Evolutionary conservation across 64 coral and sea anemone species (phyloP).

Genomic region (Acropora yongei): DNA sequence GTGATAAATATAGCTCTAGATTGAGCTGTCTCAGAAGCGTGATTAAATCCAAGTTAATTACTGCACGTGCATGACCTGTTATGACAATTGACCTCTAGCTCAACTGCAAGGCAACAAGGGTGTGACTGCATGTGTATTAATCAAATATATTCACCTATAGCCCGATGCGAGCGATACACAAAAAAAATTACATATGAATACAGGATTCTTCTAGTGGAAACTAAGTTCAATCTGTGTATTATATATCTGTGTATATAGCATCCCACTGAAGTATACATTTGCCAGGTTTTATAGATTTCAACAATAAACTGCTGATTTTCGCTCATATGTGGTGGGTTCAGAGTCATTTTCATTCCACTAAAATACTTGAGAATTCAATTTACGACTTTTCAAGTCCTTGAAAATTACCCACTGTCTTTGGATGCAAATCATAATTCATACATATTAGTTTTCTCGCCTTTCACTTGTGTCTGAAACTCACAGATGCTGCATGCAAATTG

Average conservation of each 20-base stretch:
- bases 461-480: conserved; percentile 3
- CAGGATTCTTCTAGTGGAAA: conserved; percentile 1
- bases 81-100: conserved; percentile 2
- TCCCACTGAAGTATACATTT: neutral
- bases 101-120: neutral
- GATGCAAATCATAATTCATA: conserved; percentile 14
- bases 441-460: neutral
- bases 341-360: too few relatives aligned
- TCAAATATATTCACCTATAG: neutral
- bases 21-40: neutral
- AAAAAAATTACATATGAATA: neutral
- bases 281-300: conserved; percentile 12
- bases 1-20: neutral
- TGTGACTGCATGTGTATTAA: neutral
- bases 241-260: neutral
- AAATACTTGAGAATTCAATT: too few relatives aligned
- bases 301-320: neutral
- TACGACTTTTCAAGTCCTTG: neutral
- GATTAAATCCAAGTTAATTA: neutral
- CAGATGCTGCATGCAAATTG: conserved; percentile 4
- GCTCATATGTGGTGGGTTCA: neutral
- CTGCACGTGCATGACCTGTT: neutral
- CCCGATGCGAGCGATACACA: neutral
- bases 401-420: neutral
- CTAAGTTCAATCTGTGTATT: neutral